These are phyloP conservation scores for Stegana nigrithorax DNA, from an alignment of 2,888 invertebrate species.

Conservation along the genomic window DNA sequence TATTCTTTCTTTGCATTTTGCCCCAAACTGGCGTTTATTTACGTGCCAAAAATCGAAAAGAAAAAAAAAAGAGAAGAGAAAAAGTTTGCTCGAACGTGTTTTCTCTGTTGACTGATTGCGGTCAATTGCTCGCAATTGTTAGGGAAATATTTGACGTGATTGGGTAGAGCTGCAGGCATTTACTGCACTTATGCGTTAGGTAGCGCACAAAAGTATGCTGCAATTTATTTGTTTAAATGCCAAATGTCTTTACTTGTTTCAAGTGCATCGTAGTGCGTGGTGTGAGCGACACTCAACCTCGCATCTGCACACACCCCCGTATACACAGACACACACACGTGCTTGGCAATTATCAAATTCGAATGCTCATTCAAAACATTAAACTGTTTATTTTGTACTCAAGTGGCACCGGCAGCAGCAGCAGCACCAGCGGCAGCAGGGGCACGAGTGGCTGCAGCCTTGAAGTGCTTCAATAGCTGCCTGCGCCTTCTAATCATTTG, in stretches of 20 bases:
- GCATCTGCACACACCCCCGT: background rate
- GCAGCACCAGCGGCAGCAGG: background rate
- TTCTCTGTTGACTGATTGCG: constrained; percentile 6
- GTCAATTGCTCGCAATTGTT: constrained; percentile 17
- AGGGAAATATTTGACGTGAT: constrained; percentile 12
- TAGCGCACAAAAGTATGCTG: too few relatives aligned
- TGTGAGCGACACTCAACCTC: too few relatives aligned
- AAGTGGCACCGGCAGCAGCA: background rate
- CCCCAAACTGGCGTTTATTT: constrained; percentile 24
- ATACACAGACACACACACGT: constrained; percentile 18
- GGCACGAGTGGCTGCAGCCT: constrained; percentile 27
- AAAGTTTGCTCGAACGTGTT: constrained; percentile 12
- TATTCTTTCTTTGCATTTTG: background rate
- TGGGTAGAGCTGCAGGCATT: too few relatives aligned
- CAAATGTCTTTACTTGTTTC: too few relatives aligned
- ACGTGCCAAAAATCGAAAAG: constrained; percentile 57
- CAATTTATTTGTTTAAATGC: too few relatives aligned
- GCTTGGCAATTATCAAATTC: constrained; percentile 56
- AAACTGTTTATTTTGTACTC: constrained; percentile 56
- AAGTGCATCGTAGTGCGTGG: too few relatives aligned
- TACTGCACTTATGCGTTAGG: too few relatives aligned
- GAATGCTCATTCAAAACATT: constrained; percentile 60
- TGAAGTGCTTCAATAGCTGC: constrained; percentile 39
- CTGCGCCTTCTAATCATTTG: constrained; percentile 61
- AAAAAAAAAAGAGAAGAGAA: constrained; percentile 26